Evolutionary conservation across 2,797 vertebrate genomes (phyloP).

Genomic region (Melanotaenia pygmaea): DNA sequence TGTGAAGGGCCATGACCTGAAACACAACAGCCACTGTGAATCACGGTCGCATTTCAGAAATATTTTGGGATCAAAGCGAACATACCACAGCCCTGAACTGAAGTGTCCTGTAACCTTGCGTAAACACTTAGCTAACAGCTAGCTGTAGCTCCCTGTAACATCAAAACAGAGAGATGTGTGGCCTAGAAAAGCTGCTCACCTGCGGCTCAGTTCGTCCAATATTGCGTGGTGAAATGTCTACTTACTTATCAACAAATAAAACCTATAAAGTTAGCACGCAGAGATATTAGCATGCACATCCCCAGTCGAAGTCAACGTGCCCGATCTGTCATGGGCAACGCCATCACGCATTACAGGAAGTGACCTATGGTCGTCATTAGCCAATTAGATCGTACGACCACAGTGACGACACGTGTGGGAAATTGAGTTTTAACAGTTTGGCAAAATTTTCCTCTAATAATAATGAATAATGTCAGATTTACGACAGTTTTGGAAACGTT

Average conservation of each 20-base stretch:
- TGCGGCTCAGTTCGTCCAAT: constrained; percentile 3
- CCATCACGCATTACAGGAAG: constrained; percentile 73
- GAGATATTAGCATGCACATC: background rate
- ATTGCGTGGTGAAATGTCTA: background rate
- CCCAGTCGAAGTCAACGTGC: constrained; percentile 62
- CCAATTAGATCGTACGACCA: constrained; percentile 47
- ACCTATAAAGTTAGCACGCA: rapidly evolving
- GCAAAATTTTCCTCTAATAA: constrained; percentile 8
- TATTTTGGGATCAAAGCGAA: background rate
- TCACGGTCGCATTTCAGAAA: background rate
- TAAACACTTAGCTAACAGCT: constrained; percentile 54
- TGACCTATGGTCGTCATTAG: constrained; percentile 39
- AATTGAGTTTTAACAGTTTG: constrained; percentile 54
- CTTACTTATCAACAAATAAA: background rate
- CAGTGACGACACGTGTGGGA: constrained; percentile 38
- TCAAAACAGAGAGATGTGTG: background rate
- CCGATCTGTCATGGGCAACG: constrained; percentile 59
- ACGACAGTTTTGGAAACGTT: background rate
- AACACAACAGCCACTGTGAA: constrained; percentile 14
- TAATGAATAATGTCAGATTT: background rate
- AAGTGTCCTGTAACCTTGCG: constrained; percentile 66
- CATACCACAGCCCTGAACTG: background rate
- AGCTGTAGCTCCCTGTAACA: constrained; percentile 14
- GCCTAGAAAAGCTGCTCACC: constrained; percentile 16
- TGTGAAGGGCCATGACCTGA: constrained; percentile 82